phyloP scores from a whole-genome alignment of 2,888 invertebrate genomes.

The Arctia plantaginis region DNA sequence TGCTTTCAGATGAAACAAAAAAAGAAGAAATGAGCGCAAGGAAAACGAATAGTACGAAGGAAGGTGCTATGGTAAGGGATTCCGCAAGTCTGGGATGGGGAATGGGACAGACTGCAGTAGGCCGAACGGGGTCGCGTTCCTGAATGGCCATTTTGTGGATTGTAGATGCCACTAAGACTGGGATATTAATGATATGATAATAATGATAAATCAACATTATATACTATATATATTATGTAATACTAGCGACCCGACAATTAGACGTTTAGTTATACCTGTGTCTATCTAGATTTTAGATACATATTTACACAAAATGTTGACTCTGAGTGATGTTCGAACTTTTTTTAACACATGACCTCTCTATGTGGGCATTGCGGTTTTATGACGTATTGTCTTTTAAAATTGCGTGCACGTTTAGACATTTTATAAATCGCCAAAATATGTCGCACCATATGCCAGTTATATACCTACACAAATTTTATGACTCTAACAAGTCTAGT shows the following conservation, averaged over 20 bases:
- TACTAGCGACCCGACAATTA: too few relatives aligned
- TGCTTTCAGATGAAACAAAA: too few relatives aligned
- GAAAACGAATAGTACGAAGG: too few relatives aligned
- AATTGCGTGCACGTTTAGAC: background rate
- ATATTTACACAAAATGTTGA: background rate
- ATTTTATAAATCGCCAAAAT: conserved; percentile 1
- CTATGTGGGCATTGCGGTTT: conserved; percentile 11
- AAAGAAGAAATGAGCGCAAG: too few relatives aligned
- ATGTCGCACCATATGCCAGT: background rate
- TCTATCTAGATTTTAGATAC: background rate
- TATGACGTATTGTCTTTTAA: conserved; percentile 20
- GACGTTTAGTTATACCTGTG: background rate
- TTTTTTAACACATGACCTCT: background rate
- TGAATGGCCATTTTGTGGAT: background rate
- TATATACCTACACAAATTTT: background rate
- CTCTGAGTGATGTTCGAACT: conserved; percentile 2
- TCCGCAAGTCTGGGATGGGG: too few relatives aligned
- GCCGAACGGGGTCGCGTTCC: background rate
- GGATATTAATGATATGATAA: too few relatives aligned
- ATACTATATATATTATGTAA: too few relatives aligned
- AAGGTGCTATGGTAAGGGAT: too few relatives aligned
- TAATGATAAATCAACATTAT: too few relatives aligned
- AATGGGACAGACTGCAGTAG: too few relatives aligned
- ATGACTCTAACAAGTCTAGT: background rate
- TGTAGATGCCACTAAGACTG: background rate